These are phyloP conservation scores for Zeuzera pyrina DNA, from an alignment of 2,888 invertebrate species.

Conservation along the genomic window DNA sequence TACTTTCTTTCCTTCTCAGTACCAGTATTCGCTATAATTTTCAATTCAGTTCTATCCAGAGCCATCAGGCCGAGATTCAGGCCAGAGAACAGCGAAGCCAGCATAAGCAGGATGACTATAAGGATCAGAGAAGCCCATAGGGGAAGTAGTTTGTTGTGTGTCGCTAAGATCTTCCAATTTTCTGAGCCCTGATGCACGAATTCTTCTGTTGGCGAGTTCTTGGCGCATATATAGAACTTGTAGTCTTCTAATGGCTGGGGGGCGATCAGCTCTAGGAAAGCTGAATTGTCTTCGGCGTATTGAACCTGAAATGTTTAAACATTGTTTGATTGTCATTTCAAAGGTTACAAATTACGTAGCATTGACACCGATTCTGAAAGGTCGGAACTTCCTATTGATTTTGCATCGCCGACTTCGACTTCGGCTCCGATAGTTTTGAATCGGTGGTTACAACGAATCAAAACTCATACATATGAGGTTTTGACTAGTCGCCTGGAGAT, in stretches of 20 bases:
- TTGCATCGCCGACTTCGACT: too few species aligned
- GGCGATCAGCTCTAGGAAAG: conserved; percentile 35
- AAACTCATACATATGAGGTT: too few species aligned
- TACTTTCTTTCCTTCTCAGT: conserved; percentile 86
- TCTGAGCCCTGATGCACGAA: conserved; percentile 79
- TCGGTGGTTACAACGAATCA: too few species aligned
- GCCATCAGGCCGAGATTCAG: conserved; percentile 98
- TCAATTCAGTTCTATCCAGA: conserved; percentile 93
- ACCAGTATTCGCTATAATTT: conserved; percentile 95
- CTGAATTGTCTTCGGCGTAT: conserved; percentile 31
- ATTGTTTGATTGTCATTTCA: background rate
- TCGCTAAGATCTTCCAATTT: conserved; percentile 76
- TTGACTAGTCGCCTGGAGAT: too few species aligned
- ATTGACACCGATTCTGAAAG: too few species aligned
- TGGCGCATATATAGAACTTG: conserved; percentile 54
- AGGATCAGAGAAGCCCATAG: conserved; percentile 84
- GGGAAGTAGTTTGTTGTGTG: conserved; percentile 82
- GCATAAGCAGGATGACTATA: conserved; percentile 81
- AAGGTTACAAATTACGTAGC: too few species aligned
- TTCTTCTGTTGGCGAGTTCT: conserved; percentile 28
- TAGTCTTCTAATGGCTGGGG: conserved; percentile 43
- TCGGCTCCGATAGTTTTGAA: too few species aligned
- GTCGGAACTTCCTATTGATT: too few species aligned
- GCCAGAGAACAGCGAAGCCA: conserved; percentile 97
- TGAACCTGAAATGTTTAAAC: conserved; percentile 26